Conservation (phyloP, 1,140 invertebrate species). For the Panagrolaimus sp. region DNA sequence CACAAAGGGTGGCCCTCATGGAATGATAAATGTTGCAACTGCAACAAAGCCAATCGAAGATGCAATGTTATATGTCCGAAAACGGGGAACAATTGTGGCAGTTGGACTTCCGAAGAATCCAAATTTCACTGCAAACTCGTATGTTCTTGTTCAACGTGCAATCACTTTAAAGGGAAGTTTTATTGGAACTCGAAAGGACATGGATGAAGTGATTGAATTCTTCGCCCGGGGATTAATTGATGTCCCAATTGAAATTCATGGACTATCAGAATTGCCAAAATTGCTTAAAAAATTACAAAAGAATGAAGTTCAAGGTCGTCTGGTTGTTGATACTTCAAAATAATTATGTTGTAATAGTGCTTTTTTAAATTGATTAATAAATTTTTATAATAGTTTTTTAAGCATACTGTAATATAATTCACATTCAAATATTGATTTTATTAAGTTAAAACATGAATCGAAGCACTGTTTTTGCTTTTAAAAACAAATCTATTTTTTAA, state of each 20-base stretch:
- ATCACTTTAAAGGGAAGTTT: not conserved
- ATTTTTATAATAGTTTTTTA: too few relatives aligned
- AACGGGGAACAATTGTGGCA: not conserved
- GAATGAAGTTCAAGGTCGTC: constrained; percentile 24
- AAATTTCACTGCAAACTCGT: not conserved
- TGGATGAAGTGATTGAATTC: not conserved
- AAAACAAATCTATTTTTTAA: too few relatives aligned
- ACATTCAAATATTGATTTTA: too few relatives aligned
- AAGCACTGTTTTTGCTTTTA: too few relatives aligned
- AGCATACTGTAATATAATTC: too few relatives aligned
- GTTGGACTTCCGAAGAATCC: constrained; percentile 2
- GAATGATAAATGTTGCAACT: not conserved
- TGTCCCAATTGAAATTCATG: constrained; percentile 2
- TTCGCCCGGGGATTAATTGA: not conserved
- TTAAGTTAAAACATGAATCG: too few relatives aligned
- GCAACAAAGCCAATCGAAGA: not conserved
- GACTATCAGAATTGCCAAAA: not conserved
- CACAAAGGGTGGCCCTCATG: not conserved
- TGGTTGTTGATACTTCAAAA: constrained; percentile 35
- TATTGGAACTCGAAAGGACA: not conserved
- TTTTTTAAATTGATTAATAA: too few relatives aligned
- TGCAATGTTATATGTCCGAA: not conserved
- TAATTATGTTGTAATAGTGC: too few relatives aligned
- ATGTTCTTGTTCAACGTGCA: not conserved
- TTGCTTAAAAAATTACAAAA: constrained; percentile 30